phyloP scores from a whole-genome alignment of 2,113 vertebrate genomes.

The Hepsetus odoe region DNA sequence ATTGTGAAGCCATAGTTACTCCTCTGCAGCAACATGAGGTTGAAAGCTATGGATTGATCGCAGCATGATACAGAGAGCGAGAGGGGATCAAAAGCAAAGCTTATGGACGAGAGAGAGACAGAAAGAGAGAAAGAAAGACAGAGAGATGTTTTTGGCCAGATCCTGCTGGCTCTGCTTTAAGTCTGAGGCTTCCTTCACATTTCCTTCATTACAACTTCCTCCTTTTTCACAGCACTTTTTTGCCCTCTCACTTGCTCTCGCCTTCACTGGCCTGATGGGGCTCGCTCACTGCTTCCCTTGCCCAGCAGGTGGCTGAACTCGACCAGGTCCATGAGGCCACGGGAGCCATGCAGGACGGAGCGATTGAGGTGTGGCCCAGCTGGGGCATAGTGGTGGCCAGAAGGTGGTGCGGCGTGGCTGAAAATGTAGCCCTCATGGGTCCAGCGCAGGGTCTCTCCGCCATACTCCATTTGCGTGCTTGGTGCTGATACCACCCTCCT shows the following conservation, averaged over 20 bases:
- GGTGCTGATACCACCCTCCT: slow-evolving; percentile 90
- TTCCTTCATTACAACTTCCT: slow-evolving; percentile 16
- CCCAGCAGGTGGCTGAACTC: slow-evolving; percentile 87
- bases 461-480: slow-evolving; percentile 77
- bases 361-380: slow-evolving; percentile 68
- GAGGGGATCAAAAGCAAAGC: slow-evolving; percentile 16
- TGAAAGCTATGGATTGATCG: slow-evolving; percentile 20
- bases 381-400: slow-evolving; percentile 70
- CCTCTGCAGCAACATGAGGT: slow-evolving; percentile 10
- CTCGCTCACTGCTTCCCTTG: slow-evolving; percentile 85
- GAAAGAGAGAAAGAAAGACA: slow-evolving; percentile 54
- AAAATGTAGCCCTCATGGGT: slow-evolving; percentile 87
- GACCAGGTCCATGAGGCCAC: slow-evolving; percentile 77
- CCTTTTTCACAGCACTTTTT: slow-evolving; percentile 10
- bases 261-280: slow-evolving; percentile 82
- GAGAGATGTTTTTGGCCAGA: slow-evolving; percentile 40
- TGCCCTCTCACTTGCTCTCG: slow-evolving; percentile 10
- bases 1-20: neutral
- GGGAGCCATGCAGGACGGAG: slow-evolving; percentile 69
- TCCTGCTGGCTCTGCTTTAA: slow-evolving; percentile 37
- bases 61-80: slow-evolving; percentile 24
- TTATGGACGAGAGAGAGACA: slow-evolving; percentile 61
- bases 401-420: slow-evolving; percentile 76
- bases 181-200: slow-evolving; percentile 30
- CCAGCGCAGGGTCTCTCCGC: slow-evolving; percentile 80